Evolutionary conservation across 2,113 vertebrate genomes (phyloP).

Genomic region (Pan troglodytes): NHGRI_mPanTro3-v2.1_pri NC_072398.2:47337001-47337500

Average conservation of each 20-base stretch:
- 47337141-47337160: no score
- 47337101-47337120: background rate
- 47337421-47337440: background rate
- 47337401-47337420: background rate
- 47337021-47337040: background rate
- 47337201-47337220: no score
- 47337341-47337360: background rate
- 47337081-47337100: background rate
- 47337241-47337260: no score
- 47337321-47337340: no score
- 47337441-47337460: background rate
- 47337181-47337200: no score
- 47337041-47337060: background rate
- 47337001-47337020: background rate
- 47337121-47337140: background rate
- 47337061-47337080: background rate
- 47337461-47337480: background rate
- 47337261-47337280: no score
- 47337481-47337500: background rate
- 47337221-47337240: no score
- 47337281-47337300: no score
- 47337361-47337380: background rate
- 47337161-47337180: no score
- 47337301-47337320: no score
- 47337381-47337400: background rate